These are phyloP conservation scores for Dicyrtoma fusca DNA, from an alignment of 2,888 invertebrate species.

Conservation along the genomic window DNA sequence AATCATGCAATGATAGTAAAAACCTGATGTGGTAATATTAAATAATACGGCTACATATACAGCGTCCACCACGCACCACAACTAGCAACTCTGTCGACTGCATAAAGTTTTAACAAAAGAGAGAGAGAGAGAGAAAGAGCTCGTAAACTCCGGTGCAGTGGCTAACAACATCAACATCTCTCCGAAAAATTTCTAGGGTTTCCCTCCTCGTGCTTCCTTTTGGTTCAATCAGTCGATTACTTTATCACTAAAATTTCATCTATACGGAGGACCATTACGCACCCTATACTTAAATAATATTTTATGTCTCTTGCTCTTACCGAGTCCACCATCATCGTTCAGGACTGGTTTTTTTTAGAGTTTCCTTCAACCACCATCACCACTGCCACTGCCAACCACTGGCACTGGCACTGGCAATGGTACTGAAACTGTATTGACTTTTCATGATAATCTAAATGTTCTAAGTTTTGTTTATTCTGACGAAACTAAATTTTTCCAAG, in stretches of 20 bases:
- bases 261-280: conserved; percentile 21
- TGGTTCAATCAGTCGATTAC: conserved; percentile 39
- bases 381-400: too few relatives aligned
- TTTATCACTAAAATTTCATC: conserved; percentile 38
- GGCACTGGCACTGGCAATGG: too few relatives aligned
- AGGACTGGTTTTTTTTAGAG: neutral
- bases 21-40: conserved; percentile 21
- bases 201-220: conserved; percentile 30
- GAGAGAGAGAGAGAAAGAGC: neutral
- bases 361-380: too few relatives aligned
- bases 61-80: neutral
- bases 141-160: neutral
- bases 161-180: conserved; percentile 14
- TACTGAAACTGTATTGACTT: too few relatives aligned
- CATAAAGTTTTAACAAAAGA: neutral
- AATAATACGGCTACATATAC: conserved; percentile 26
- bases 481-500: too few relatives aligned
- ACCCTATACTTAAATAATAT: conserved; percentile 23
- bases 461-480: too few relatives aligned
- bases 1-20: conserved; percentile 13
- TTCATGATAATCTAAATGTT: too few relatives aligned
- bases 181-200: conserved; percentile 28
- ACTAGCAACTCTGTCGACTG: neutral
- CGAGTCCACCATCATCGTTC: conserved; percentile 2
- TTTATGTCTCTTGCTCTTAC: conserved; percentile 5